Percentiles rank a stretch among this genome's conserved stretches.
These are phyloP conservation scores for Hycleus cichorii DNA, from an alignment of 1,140 invertebrate genomes.

Conservation along the genomic window DNA sequence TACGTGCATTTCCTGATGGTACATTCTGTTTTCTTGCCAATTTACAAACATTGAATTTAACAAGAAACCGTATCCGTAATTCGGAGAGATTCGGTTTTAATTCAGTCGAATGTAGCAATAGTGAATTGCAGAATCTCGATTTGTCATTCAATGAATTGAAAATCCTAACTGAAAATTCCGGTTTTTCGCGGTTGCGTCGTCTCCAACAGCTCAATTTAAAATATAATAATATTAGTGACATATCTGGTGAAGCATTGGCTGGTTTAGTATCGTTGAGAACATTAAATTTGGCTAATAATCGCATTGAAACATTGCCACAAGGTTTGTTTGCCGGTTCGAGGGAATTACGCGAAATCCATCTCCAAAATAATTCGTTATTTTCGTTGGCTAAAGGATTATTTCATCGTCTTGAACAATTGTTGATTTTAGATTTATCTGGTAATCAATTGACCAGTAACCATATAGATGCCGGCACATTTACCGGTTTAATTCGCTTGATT, in stretches of 20 bases:
- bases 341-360: slow-evolving; percentile 73
- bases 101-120: slow-evolving; percentile 47
- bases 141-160: slow-evolving; percentile 71
- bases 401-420: slow-evolving; percentile 71
- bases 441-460: slow-evolving; percentile 79
- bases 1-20: slow-evolving; percentile 57
- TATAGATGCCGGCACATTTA: slow-evolving; percentile 74
- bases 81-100: slow-evolving; percentile 62
- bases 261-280: slow-evolving; percentile 67
- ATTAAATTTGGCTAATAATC: slow-evolving; percentile 79
- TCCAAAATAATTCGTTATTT: slow-evolving; percentile 72
- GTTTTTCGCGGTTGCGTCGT: slow-evolving; percentile 60
- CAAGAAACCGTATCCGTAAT: slow-evolving; percentile 67
- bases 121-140: slow-evolving; percentile 63
- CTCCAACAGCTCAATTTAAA: slow-evolving; percentile 71
- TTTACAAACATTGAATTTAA: slow-evolving; percentile 75
- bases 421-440: slow-evolving; percentile 77
- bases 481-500: slow-evolving; percentile 74
- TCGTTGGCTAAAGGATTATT: slow-evolving; percentile 75
- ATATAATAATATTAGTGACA: slow-evolving; percentile 74
- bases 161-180: slow-evolving; percentile 61
- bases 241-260: slow-evolving; percentile 67
- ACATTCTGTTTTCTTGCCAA: slow-evolving; percentile 70
- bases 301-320: slow-evolving; percentile 66
- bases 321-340: slow-evolving; percentile 67